Evolutionary conservation across 2,888 invertebrate species (phyloP), one percentile per base, ranked within the genome.

Genomic region (Psococerastis gibbosa): DNA sequence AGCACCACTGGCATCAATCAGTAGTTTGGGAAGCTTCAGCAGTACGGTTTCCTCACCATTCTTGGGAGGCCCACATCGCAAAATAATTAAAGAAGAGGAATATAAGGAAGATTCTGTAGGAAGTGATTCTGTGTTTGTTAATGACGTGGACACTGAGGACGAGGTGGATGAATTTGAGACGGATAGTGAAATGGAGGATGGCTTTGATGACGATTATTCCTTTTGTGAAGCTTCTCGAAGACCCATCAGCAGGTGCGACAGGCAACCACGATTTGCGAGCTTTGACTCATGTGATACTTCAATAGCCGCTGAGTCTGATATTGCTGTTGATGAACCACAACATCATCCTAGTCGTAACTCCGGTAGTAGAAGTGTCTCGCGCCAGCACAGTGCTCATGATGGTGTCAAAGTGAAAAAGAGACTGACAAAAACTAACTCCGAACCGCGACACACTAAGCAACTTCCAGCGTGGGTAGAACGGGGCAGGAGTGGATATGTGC

Each of bases 131-230:
- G 82, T 85, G 46, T 85, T 84, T 59, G 68, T 74, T 45, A 78
- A 79, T 56, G 72, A 72, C 53, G 43, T 55, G 52, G 82, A 83
- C 53, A 85, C 85, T 13, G 84, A 85, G 57, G 82, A 83, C 55
- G 84, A 84, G 55, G 76, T 83, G 53, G 82, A 81, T 55, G 80
- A 80, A 54, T 78, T 84, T 57, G 82, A 82, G 47, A 83, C 83
- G 32, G 84, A 84, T 56, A 84, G 81, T 55, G 82, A 81, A 43
- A n/a, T 35, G 13, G 44, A 43, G 9, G 44, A 44, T 18, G 38
- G 38, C n/a, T 38, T 38, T 22, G 38, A 38, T 11, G 38, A 38
- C 38, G 38, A 38, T 20, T 38, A 38, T 20, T 38, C 38, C 6
- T 38, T 38, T 11, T 38, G 38, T 18, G 38, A 38, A 20, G 5